These are phyloP conservation scores for Chamaea fasciata DNA, from an alignment of 2,113 vertebrate species.

Conservation along the genomic window DNA sequence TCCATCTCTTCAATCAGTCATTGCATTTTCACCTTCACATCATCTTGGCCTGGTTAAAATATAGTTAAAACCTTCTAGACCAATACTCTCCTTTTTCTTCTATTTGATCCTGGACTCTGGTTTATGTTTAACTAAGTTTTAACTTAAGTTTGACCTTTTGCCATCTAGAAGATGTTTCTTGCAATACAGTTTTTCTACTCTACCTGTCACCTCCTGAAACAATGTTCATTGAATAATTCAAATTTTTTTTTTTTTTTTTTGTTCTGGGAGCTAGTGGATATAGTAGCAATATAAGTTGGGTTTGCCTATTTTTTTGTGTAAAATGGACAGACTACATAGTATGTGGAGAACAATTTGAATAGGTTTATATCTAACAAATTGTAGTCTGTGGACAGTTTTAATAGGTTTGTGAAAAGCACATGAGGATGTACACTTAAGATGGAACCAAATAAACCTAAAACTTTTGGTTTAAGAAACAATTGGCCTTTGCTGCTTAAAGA, in stretches of 20 bases:
- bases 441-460: background rate
- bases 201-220: background rate
- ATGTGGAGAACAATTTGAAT: conserved; percentile 1
- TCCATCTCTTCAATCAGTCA: background rate
- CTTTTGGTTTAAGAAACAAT: background rate
- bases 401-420: background rate
- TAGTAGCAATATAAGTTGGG: background rate
- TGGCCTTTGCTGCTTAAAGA: background rate
- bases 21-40: background rate
- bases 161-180: background rate
- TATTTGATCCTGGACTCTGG: background rate
- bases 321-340: background rate
- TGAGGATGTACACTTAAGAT: background rate
- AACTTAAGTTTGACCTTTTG: background rate
- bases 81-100: background rate
- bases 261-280: background rate
- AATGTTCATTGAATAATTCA: background rate
- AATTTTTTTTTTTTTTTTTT: background rate
- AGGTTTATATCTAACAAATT: background rate
- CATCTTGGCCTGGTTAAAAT: background rate
- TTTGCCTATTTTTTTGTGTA: background rate
- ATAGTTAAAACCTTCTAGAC: background rate
- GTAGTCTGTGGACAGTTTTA: background rate
- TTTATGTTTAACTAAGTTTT: background rate
- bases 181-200: conserved; percentile 5